Evolutionary conservation across 2,113 vertebrate species (phyloP), one percentile per base, ranked within the genome.

Genomic region (Mus pahari): DNA sequence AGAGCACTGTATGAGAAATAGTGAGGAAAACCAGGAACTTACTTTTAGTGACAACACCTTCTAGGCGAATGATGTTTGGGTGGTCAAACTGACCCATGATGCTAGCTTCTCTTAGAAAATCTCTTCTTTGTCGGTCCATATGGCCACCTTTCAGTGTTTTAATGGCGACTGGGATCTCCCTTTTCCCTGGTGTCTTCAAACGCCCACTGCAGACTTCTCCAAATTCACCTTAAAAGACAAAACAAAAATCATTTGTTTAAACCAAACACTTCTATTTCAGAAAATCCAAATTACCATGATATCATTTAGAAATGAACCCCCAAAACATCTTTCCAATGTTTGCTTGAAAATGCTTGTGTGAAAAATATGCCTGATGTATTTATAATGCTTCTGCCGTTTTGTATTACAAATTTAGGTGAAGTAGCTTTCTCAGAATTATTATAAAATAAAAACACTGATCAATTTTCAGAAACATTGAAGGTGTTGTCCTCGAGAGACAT

Each of bases 1-100:
- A 75, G 11, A 75, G n/a, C 48, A 50, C 48, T 42, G 42, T 28
- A 26, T 73, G 24, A 94, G 22, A 90, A 55, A 16, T 36, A 88
- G 71, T 73, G 16, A 94, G 77, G 16, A 83, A 82, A 95, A 90
- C 4, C 8, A 91, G 73, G 73, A 74, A 97, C 99, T 99, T 99
- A 99, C 99, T 99, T 99, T 99, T 99, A 79, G 99, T 99, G 97
- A 99, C 99, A 86, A 99, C 99, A 53, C 99, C 99, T 98, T 99
- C 99, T 64, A 99, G 98, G 48, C 99, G 98, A 97, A 99, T 99
- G 95, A 99, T 99, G 91, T 99, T 99, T 79, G 99, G 99, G 92
- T 99, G 99, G 97, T 99, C 99, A 97, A 99, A 99, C 90, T 99
- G 99, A 91, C 99, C 99, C 99, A 99, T 99, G 97, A 99, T 99